Evolutionary conservation across 2,888 invertebrate species (phyloP).

Genomic region (Agrotis ipsilon): DNA sequence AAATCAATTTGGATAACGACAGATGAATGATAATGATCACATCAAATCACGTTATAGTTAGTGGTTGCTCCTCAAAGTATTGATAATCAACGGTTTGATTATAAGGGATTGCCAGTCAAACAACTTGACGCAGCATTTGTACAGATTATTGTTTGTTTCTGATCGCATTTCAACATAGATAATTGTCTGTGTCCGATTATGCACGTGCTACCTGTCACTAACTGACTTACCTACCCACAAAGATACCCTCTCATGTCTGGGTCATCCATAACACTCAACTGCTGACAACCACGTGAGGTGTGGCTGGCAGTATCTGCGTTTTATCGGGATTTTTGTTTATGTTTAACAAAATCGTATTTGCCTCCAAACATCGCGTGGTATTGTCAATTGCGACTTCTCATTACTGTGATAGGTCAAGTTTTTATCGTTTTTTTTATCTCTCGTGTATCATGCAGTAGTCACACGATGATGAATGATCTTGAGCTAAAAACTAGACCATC

Average conservation of each 20-base stretch:
- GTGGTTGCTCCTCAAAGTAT: not conserved
- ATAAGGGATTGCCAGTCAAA: not conserved
- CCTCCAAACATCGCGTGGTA: conserved; percentile 10
- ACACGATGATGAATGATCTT: conserved; percentile 36
- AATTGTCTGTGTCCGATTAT: not conserved
- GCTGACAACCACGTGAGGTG: not conserved
- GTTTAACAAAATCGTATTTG: conserved; percentile 10
- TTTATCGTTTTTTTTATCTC: conserved; percentile 32
- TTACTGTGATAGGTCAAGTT: conserved; percentile 31
- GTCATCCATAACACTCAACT: not conserved
- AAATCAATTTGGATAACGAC: too few relatives aligned
- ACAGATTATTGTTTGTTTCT: too few relatives aligned
- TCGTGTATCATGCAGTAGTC: conserved; percentile 35
- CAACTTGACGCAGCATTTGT: not conserved
- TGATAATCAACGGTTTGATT: not conserved
- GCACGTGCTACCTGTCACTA: not conserved
- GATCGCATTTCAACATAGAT: not conserved
- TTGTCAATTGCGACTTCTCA: conserved; percentile 24
- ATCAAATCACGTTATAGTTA: too few relatives aligned
- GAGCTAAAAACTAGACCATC: conserved; percentile 19
- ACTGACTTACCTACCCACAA: not conserved
- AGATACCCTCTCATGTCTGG: not conserved
- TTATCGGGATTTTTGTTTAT: conserved; percentile 7
- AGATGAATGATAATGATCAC: too few relatives aligned
- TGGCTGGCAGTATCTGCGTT: not conserved